Evolutionary conservation across 2,113 vertebrate species (phyloP).

Genomic region (Hucho hucho): DNA sequence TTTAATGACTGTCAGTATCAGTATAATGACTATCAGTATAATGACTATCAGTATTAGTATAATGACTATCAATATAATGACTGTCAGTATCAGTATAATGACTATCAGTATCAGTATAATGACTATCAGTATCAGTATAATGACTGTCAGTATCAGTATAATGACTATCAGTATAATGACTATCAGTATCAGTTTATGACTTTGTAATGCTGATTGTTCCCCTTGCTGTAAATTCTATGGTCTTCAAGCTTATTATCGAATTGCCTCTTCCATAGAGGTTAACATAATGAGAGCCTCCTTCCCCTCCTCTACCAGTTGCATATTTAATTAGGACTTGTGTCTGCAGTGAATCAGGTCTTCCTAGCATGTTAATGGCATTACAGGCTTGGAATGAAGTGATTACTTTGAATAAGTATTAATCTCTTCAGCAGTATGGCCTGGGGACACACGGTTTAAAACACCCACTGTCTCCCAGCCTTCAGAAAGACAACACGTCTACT

Average conservation of each 20-base stretch:
- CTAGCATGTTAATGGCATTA: slow-evolving; percentile 88
- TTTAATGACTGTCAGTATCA: no score
- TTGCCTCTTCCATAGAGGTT: slow-evolving; percentile 77
- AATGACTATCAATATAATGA: slow-evolving; percentile 27
- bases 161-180: no score
- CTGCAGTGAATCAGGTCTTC: slow-evolving; percentile 67
- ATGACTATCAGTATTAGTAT: slow-evolving; percentile 53
- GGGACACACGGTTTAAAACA: slow-evolving; percentile 42
- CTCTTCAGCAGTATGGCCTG: slow-evolving; percentile 67
- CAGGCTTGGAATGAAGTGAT: slow-evolving; percentile 85
- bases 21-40: slow-evolving; percentile 7
- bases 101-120: no score
- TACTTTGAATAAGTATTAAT: slow-evolving; percentile 85
- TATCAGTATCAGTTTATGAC: slow-evolving; percentile 11
- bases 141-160: slow-evolving; percentile 10
- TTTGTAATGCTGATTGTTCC: slow-evolving; percentile 71
- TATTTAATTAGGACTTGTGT: slow-evolving; percentile 92
- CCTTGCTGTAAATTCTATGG: slow-evolving; percentile 80
- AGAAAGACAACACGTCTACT: slow-evolving; percentile 60
- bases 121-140: no score
- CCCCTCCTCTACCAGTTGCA: slow-evolving; percentile 67
- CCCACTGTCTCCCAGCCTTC: slow-evolving; percentile 58
- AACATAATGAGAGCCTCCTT: slow-evolving; percentile 73
- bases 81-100: slow-evolving; percentile 37
- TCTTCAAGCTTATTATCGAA: slow-evolving; percentile 95